Percentiles rank a stretch among this genome's conserved stretches.
phyloP scores from a whole-genome alignment of 2,797 vertebrate species.

The Smutsia temminckii region DNA sequence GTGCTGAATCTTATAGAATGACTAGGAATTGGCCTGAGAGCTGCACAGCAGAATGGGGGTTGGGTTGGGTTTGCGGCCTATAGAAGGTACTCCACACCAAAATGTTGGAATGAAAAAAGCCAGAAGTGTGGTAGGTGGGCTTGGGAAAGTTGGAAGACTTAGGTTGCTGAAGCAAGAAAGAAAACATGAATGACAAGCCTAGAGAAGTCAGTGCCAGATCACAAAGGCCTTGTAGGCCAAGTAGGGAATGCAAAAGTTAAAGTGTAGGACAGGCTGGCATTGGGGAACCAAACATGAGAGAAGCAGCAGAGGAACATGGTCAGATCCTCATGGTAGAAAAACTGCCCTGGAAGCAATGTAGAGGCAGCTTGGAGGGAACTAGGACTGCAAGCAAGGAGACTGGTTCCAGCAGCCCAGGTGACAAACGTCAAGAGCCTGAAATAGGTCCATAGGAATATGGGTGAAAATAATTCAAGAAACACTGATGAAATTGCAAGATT shows the following conservation, averaged over 20 bases:
- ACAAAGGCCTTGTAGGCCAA: not conserved
- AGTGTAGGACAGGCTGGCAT: not conserved
- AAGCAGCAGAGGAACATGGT: not conserved
- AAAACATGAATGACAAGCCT: not conserved
- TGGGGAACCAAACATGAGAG: not conserved
- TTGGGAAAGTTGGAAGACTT: not conserved
- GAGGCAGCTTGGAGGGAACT: not conserved
- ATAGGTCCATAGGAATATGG: not conserved
- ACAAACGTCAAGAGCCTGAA: not conserved
- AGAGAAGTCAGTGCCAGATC: not conserved
- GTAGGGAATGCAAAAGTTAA: not conserved
- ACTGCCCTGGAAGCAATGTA: not conserved
- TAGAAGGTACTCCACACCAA: not conserved
- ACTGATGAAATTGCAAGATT: not conserved
- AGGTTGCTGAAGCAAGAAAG: not conserved
- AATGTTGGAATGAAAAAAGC: not conserved
- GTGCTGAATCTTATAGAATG: not conserved
- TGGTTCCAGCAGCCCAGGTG: not conserved
- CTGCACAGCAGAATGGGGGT: not conserved
- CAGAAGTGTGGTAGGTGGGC: not conserved
- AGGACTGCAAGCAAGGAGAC: not conserved
- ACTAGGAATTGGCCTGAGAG: not conserved
- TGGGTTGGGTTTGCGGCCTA: not conserved
- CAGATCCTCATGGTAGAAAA: not conserved
- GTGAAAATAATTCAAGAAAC: constrained; percentile 39